Evolutionary conservation across 2,797 vertebrate species (phyloP), one percentile per base, ranked within the genome.

Genomic region (Chaenodraco wilsoni): DNA sequence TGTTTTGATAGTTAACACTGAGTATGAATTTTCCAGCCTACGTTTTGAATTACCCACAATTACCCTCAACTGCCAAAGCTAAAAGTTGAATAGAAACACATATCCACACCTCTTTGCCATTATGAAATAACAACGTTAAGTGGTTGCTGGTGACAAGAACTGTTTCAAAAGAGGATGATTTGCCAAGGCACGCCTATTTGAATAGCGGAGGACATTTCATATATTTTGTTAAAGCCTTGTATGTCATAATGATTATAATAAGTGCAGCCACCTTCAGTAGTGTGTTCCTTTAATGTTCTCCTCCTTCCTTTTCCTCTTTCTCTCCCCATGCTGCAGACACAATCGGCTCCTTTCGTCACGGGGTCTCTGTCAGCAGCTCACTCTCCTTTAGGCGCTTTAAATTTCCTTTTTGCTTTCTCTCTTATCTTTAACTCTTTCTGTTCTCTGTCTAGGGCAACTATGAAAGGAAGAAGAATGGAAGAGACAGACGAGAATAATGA

Each of bases 41-140:
- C 67, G 48, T 75, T 74, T 78, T 17, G 69, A 84, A 81, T 84
- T 31, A 56, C 69, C 60, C 54, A 54, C 69, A 65, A 84, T 80
- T 82, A 52, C 57, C 48, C 50, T 64, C 44, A 52, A 51, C 48
- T 50, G 65, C 40, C 10, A 19, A 59, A 48, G 52, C 21, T 59
- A 23, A 0, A 31, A 46, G 31, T 10, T 23, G 43, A 63, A 52
- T 49, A 60, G 27, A 70, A 62, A 65, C 49, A 76, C 70, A 66
- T 23, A 68, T 5, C 41, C 27, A 21, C 50, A 64, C 64, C 61
- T 79, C 59, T 67, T 63, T 4, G 3, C 3, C 44, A 2, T 12
- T 52, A 40, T 49, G 54, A 48, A 44, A 23, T 69, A 71, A 69
- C 27, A 63, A n/a, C 72, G 33, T 40, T 6, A 61, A 56, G 59